Conservation (phyloP, 2,113 vertebrate genomes). For the Pseudopipra pipra region DNA sequence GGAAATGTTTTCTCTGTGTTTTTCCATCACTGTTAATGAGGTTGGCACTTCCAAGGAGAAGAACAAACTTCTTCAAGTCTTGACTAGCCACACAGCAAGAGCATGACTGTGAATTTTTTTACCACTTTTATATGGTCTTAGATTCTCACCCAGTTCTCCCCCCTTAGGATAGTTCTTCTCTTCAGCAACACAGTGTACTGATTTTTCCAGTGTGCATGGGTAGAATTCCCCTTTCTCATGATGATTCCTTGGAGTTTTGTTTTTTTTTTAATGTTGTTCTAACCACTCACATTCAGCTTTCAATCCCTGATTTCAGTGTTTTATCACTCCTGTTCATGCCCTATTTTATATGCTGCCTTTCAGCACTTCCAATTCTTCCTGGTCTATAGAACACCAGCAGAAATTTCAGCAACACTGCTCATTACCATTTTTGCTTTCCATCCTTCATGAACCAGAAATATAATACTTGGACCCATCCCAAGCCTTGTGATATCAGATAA, state of each 20-base stretch:
- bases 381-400: neutral
- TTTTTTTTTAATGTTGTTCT: neutral
- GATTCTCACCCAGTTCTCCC: neutral
- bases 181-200: neutral
- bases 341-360: neutral
- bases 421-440: neutral
- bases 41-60: neutral
- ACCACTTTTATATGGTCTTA: neutral
- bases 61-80: neutral
- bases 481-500: neutral
- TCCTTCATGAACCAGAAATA: neutral
- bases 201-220: neutral
- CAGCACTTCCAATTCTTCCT: neutral
- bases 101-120: neutral
- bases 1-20: neutral
- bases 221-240: neutral
- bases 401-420: conserved; percentile 7
- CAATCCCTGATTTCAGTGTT: neutral
- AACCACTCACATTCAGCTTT: neutral
- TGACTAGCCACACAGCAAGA: neutral
- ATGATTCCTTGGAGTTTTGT: neutral
- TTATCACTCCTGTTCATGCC: neutral
- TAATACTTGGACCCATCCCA: neutral
- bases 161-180: neutral
- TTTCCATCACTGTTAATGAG: neutral